Base-by-base conservation (phyloP, 2,888 invertebrate genomes). In the Cheiracanthium punctorium region DNA sequence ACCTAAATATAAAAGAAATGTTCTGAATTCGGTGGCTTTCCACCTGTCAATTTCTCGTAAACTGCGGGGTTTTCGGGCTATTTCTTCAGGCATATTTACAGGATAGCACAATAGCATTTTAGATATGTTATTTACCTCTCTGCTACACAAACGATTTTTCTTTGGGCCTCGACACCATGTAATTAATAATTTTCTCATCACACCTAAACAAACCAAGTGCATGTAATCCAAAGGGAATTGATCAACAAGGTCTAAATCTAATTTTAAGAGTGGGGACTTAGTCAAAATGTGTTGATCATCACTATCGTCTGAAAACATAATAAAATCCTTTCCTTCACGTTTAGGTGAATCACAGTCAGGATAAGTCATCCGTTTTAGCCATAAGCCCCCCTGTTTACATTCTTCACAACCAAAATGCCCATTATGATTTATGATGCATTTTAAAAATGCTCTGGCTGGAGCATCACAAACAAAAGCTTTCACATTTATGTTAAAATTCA, bases 191-290 rank as follows among this genome's bases (percentile, higher is more conserved):
- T 80, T 80, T 0, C 64, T 5, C 8, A 80, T 37, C 1, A 58
- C 65, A 28, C 80, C 80, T 1, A 80, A 30, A n/a, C 30, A 20
- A 10, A 79, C 58, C 7, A 79, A 8, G 17, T 79, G 79, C 79
- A 79, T 79, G 17, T 28, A 37, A 58, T 71, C 79, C 24, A 79
- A 37, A 33, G 79, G 70, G 14, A 70, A 30, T 24, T 71, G 17
- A 12, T 33, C 33, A 33, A 79, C 37, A 24, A 71, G 8, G 0
- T 71, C 70, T 14, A 70, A 5, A 37, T 52, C 24, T 10, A 79
- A n/a, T 1, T 79, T 28, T 10, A 79, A 17, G 8, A 79, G 28
- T 7, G 79, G 79, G 28, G 17, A 32, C 33, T 37, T 37, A 37
- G 4, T 10, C 10, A 37, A 7, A 37, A 37, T 37, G 10, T 37